A percentile compares a stretch with the other conserved stretches of the same genome.
Evolutionary conservation across 2,797 vertebrate genomes (phyloP).

Genomic region (Cryptoprocta ferox): DNA sequence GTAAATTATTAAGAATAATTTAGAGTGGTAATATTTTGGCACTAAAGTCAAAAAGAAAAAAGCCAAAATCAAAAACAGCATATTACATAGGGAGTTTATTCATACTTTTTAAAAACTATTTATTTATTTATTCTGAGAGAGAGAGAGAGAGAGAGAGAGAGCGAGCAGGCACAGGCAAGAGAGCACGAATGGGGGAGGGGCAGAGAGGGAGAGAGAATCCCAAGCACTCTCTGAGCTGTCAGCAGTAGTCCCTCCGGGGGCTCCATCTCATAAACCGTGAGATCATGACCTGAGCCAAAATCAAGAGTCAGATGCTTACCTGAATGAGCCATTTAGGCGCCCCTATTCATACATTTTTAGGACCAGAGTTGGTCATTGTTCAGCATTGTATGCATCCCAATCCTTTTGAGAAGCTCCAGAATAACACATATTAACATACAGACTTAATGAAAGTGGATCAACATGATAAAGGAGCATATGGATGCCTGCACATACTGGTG

Average conservation of each 20-base stretch:
- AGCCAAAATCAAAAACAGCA: neutral
- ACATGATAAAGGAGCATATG: neutral
- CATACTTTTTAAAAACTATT: no score
- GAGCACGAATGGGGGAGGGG: no score
- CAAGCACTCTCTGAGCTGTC: no score
- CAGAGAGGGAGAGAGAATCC: no score
- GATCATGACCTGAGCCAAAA: no score
- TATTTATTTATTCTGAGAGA: no score
- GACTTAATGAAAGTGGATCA: neutral
- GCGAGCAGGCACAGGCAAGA: no score
- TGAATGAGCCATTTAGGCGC: no score
- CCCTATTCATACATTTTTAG: neutral
- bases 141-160: no score
- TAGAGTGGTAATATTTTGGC: neutral
- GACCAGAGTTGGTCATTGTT: neutral
- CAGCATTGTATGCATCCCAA: neutral
- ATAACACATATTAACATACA: neutral
- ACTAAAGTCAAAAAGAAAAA: neutral
- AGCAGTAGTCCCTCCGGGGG: no score
- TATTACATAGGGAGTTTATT: neutral
- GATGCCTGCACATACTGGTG: fast-evolving
- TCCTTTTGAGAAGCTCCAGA: neutral
- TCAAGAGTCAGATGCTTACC: no score
- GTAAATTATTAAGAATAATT: constrained; percentile 2
- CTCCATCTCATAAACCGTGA: no score